phyloP scores from a whole-genome alignment of 1,140 invertebrate genomes.

The Rhagoletis zephyria region DNA sequence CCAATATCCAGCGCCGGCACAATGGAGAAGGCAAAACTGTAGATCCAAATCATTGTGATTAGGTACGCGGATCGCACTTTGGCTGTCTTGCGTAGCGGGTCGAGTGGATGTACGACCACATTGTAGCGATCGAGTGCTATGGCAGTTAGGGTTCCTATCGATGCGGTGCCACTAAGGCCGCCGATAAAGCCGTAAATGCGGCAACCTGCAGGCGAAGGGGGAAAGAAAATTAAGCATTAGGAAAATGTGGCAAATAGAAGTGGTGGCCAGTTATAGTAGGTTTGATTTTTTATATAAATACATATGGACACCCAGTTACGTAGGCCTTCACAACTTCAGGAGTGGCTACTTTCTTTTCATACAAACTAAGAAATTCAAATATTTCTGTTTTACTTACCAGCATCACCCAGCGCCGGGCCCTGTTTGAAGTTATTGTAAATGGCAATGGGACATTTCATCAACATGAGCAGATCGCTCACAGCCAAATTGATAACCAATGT shows the following conservation, averaged over 20 bases:
- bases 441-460: slow-evolving; percentile 81
- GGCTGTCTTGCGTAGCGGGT: slow-evolving; percentile 77
- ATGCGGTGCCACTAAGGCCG: slow-evolving; percentile 81
- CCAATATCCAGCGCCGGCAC: slow-evolving; percentile 81
- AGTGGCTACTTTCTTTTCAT: too few species aligned
- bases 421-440: slow-evolving; percentile 81
- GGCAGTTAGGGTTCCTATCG: slow-evolving; percentile 81
- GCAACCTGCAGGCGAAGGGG: slow-evolving; percentile 76
- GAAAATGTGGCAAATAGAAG: not conserved
- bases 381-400: slow-evolving; percentile 73
- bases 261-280: too few species aligned
- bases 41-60: slow-evolving; percentile 79
- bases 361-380: not conserved
- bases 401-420: slow-evolving; percentile 80
- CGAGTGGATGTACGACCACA: slow-evolving; percentile 82
- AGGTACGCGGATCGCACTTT: slow-evolving; percentile 78
- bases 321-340: too few species aligned
- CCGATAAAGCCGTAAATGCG: slow-evolving; percentile 82
- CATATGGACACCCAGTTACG: too few species aligned
- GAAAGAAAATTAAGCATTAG: not conserved
- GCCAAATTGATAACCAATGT: slow-evolving; percentile 85
- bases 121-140: slow-evolving; percentile 82
- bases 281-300: too few species aligned
- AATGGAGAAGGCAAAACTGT: slow-evolving; percentile 79
- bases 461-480: slow-evolving; percentile 82